phyloP scores from a whole-genome alignment of 2,113 vertebrate genomes.

The Cyprinodon tularosa region DNA sequence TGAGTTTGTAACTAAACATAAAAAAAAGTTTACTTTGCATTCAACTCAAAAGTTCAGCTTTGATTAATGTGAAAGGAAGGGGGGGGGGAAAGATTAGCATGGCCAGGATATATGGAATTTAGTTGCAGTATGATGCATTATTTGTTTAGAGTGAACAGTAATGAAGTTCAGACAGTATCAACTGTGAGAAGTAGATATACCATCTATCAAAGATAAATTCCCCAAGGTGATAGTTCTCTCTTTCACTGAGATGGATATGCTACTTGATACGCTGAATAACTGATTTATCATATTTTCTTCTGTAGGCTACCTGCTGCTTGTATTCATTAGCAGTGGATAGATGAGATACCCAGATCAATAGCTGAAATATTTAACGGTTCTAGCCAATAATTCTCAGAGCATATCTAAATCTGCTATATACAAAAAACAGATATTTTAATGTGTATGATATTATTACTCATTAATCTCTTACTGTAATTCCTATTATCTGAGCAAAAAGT shows the following conservation, averaged over 20 bases:
- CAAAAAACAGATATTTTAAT: neutral
- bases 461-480: neutral
- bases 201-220: constrained; percentile 66
- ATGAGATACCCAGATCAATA: constrained; percentile 34
- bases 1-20: neutral
- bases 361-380: constrained; percentile 9
- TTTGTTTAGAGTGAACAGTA: constrained; percentile 71
- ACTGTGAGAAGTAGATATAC: constrained; percentile 57
- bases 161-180: constrained; percentile 74
- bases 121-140: constrained; percentile 76
- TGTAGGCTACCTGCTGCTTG: constrained; percentile 36
- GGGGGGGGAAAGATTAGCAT: constrained; percentile 55
- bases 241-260: constrained; percentile 53
- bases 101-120: constrained; percentile 77
- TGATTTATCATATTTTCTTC: constrained; percentile 59
- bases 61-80: constrained; percentile 70
- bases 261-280: constrained; percentile 53
- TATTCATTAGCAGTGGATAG: constrained; percentile 22
- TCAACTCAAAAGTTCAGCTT: constrained; percentile 55
- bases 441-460: neutral
- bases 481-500: neutral
- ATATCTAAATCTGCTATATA: neutral
- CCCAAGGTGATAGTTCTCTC: constrained; percentile 65
- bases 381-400: constrained; percentile 13
- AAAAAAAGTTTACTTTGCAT: constrained; percentile 39